Conservation (phyloP, 2,113 vertebrate species). For the Aleadryas rufinucha region DNA sequence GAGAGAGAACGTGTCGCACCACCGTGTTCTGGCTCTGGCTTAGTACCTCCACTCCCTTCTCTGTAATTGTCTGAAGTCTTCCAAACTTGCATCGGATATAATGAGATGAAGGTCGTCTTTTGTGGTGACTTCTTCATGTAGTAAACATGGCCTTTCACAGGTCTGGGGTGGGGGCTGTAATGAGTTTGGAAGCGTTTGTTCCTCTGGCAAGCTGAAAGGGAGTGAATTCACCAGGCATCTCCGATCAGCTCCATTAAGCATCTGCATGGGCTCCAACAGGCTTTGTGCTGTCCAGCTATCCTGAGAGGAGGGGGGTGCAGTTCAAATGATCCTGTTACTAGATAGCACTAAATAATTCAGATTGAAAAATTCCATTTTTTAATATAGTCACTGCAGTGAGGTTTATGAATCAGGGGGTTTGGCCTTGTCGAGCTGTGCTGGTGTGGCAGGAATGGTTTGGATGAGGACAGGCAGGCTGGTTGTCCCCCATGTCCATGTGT, state of each 20-base stretch:
- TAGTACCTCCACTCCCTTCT: background rate
- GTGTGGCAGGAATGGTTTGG: background rate
- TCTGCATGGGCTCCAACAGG: background rate
- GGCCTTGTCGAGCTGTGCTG: background rate
- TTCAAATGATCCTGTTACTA: background rate
- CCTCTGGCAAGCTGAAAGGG: conserved; percentile 18
- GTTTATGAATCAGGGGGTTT: background rate
- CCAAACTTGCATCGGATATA: background rate
- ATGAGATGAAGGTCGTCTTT: conserved; percentile 28
- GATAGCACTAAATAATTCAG: background rate
- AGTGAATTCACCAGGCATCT: background rate
- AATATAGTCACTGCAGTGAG: background rate
- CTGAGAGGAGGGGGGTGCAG: background rate
- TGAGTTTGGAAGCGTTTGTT: conserved; percentile 14
- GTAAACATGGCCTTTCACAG: conserved; percentile 38
- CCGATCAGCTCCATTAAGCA: conserved; percentile 31
- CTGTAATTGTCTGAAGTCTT: background rate
- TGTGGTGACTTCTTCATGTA: conserved; percentile 35
- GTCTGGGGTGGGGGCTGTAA: conserved; percentile 8
- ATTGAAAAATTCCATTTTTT: background rate
- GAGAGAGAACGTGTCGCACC: background rate
- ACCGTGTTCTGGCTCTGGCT: background rate
- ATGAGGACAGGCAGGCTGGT: background rate
- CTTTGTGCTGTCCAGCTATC: background rate
- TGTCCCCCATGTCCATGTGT: background rate